Conservation (phyloP, 2,797 vertebrate species). For the Decapterus maruadsi region DNA sequence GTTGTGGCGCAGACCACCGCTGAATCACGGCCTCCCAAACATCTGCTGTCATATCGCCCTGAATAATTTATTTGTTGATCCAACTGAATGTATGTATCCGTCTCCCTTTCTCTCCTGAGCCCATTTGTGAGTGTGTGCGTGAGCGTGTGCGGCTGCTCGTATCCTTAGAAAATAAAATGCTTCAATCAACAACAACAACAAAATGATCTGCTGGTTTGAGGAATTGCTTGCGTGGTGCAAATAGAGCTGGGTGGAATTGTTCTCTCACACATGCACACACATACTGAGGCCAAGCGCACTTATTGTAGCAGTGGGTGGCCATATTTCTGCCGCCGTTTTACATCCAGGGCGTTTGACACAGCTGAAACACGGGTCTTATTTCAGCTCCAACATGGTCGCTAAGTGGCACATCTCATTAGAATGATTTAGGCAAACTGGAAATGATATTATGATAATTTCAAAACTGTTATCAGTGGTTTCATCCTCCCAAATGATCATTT, state of each 20-base stretch:
- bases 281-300: slow-evolving; percentile 40
- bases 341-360: slow-evolving; percentile 41
- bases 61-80: slow-evolving; percentile 85
- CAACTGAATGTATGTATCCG: slow-evolving; percentile 68
- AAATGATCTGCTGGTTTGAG: slow-evolving; percentile 69
- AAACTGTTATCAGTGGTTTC: slow-evolving; percentile 73
- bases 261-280: slow-evolving; percentile 30
- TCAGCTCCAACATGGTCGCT: slow-evolving; percentile 62
- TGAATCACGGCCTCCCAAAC: slow-evolving; percentile 80
- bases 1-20: slow-evolving; percentile 72
- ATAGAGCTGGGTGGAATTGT: slow-evolving; percentile 47
- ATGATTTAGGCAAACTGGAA: slow-evolving; percentile 78
- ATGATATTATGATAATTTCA: slow-evolving; percentile 76
- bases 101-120: slow-evolving; percentile 66
- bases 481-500: slow-evolving; percentile 79
- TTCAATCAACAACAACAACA: slow-evolving; percentile 75
- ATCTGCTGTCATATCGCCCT: slow-evolving; percentile 82
- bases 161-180: slow-evolving; percentile 74
- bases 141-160: slow-evolving; percentile 18
- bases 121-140: slow-evolving; percentile 54
- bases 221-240: slow-evolving; percentile 41
- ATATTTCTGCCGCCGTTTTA: slow-evolving; percentile 58
- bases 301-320: slow-evolving; percentile 63
- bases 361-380: slow-evolving; percentile 54
- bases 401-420: slow-evolving; percentile 77